These are phyloP conservation scores for Boulengeromyrus knoepffleri DNA, from an alignment of 2,113 vertebrate species.

Conservation along the genomic window DNA sequence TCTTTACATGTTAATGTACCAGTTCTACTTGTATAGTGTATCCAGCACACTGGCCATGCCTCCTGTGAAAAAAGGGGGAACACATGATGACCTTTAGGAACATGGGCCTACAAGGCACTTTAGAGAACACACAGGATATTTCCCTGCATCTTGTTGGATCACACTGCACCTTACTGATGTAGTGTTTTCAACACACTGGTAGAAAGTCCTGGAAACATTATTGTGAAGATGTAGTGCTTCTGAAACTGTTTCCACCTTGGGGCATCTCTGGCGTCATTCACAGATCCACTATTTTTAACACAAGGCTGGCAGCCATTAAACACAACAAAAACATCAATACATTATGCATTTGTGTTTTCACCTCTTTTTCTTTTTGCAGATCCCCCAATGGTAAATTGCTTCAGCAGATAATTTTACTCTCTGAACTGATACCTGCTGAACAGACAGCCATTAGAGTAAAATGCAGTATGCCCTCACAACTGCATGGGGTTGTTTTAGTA, in stretches of 20 bases:
- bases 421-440: neutral
- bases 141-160: too few species aligned
- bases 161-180: neutral
- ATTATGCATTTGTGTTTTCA: neutral
- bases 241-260: neutral
- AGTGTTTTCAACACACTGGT: neutral
- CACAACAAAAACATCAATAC: neutral
- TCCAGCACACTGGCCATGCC: too few species aligned
- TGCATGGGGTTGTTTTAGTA: too few species aligned
- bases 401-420: neutral
- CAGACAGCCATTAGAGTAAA: neutral
- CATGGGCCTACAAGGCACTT: too few species aligned
- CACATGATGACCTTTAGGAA: too few species aligned
- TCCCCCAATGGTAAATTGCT: neutral
- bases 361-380: neutral
- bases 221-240: neutral
- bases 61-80: too few species aligned
- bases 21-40: too few species aligned
- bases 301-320: neutral
- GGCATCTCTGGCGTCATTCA: neutral
- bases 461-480: neutral
- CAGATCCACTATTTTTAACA: neutral
- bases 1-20: too few species aligned
- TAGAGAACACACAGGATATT: too few species aligned
- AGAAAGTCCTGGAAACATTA: neutral